Conservation (phyloP, 2,113 vertebrate genomes). For the Vidua chalybeata region DNA sequence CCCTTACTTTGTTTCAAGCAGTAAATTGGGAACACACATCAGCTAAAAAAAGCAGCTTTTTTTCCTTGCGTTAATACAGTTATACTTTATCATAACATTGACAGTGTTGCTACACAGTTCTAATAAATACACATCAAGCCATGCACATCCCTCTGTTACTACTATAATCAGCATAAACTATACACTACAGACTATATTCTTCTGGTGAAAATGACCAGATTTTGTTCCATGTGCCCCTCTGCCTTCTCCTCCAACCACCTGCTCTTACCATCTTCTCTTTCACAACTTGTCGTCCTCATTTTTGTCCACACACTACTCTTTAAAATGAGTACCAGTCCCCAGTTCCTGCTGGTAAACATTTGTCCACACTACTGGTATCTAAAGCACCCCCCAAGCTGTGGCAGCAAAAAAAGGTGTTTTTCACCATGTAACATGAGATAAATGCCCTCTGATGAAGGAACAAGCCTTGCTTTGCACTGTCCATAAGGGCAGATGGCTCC, state of each 20-base stretch:
- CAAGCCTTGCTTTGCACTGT: not conserved
- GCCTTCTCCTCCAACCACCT: not conserved
- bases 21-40: not conserved
- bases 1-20: not conserved
- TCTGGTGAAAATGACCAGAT: not conserved
- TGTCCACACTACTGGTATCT: not conserved
- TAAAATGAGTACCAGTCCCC: not conserved
- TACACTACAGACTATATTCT: not conserved
- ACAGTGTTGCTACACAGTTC: not conserved
- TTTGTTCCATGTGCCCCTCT: not conserved
- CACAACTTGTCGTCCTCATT: not conserved
- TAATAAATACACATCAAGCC: not conserved
- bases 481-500: not conserved
- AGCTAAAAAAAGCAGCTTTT: not conserved
- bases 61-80: not conserved
- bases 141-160: not conserved
- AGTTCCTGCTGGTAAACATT: not conserved
- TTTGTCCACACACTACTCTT: not conserved
- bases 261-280: not conserved
- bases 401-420: not conserved
- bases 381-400: not conserved
- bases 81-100: not conserved
- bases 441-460: not conserved
- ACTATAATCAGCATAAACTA: not conserved
- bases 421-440: not conserved